Conservation (phyloP, 2,797 vertebrate species). For the Semaprochilodus insignis region DNA sequence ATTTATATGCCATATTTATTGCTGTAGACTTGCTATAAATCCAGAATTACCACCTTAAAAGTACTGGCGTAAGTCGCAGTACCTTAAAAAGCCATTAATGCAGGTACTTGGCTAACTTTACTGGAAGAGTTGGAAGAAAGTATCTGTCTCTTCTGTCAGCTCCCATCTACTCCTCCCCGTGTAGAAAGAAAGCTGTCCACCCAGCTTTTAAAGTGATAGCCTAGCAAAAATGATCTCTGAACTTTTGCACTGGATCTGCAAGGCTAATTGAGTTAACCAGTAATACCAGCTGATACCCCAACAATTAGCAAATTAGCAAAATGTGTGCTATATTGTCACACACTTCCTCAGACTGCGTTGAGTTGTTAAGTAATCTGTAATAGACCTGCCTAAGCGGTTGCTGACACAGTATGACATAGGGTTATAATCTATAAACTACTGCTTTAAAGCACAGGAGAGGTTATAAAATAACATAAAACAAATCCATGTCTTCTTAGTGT, state of each 20-base stretch:
- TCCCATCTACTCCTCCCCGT: background rate
- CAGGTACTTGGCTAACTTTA: background rate
- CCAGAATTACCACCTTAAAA: background rate
- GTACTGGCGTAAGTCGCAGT: background rate
- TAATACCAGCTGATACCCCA: background rate
- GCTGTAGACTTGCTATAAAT: background rate
- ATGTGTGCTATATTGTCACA: background rate
- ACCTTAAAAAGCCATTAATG: background rate
- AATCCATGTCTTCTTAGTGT: background rate
- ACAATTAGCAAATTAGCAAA: background rate
- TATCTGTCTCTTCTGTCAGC: background rate
- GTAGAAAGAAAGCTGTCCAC: background rate
- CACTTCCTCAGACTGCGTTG: background rate
- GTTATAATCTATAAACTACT: background rate
- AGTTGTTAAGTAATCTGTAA: background rate
- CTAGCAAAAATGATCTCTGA: background rate
- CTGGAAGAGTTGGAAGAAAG: background rate
- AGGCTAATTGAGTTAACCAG: background rate
- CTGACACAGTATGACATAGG: background rate
- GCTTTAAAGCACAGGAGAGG: background rate
- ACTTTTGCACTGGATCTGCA: background rate
- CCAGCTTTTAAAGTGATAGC: slow-evolving; percentile 6
- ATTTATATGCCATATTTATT: background rate
- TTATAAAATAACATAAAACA: background rate
- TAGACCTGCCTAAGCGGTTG: background rate